A percentile compares a stretch with the other conserved stretches of the same genome.
Conservation (phyloP, 2,797 vertebrate species). For the Argyrosomus regius region DNA sequence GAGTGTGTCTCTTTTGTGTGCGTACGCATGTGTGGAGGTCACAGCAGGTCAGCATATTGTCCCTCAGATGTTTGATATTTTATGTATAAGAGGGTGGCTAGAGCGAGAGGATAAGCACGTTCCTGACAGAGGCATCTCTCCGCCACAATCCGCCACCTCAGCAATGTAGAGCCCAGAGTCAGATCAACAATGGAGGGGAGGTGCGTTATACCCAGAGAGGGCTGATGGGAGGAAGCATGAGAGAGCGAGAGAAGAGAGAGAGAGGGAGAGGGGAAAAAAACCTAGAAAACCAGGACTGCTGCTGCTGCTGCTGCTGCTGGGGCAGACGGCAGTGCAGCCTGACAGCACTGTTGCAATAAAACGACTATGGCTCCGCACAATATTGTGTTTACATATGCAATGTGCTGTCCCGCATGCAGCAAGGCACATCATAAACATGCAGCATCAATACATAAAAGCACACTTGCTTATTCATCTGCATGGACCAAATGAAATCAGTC, state of each 20-base stretch:
- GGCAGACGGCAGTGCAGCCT: conserved; percentile 28
- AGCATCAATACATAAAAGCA: conserved; percentile 36
- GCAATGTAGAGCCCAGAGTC: conserved; percentile 79
- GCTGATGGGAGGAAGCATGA: conserved; percentile 64
- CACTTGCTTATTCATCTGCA: conserved; percentile 21
- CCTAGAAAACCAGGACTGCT: conserved; percentile 36
- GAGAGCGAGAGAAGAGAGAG: conserved; percentile 15
- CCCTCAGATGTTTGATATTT: conserved; percentile 99
- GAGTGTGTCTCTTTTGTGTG: conserved; percentile 67
- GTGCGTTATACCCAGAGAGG: conserved; percentile 65
- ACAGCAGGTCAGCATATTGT: conserved; percentile 98
- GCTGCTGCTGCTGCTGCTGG: conserved; percentile 24
- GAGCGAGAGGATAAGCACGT: conserved; percentile 91
- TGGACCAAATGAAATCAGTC: conserved; percentile 10
- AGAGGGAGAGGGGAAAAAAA: conserved; percentile 20
- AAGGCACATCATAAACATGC: conserved; percentile 36
- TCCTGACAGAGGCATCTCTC: conserved; percentile 91
- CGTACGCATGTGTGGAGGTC: conserved; percentile 89
- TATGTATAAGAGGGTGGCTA: conserved; percentile 91
- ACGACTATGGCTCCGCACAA: conserved; percentile 31
- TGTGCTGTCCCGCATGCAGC: conserved; percentile 20
- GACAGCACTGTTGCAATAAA: conserved; percentile 56
- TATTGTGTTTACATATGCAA: conserved; percentile 49
- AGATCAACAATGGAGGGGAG: conserved; percentile 77
- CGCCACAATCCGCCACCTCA: conserved; percentile 87